phyloP scores from a whole-genome alignment of 2,113 vertebrate species.

The Phaetusa simplex region DNA sequence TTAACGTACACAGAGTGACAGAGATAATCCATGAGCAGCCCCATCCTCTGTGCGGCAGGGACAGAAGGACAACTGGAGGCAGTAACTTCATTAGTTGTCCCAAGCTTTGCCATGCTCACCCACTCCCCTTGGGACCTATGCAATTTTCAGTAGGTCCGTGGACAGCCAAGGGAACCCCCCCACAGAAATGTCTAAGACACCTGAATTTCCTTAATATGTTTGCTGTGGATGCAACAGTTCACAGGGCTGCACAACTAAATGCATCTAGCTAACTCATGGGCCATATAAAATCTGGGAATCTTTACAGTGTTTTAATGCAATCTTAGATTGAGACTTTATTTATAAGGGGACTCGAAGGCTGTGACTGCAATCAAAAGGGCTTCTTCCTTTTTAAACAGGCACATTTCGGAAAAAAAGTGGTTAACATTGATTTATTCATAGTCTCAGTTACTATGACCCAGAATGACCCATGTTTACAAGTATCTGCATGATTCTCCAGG shows the following conservation, averaged over 20 bases:
- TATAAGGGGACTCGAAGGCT: background rate
- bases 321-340: background rate
- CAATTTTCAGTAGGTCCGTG: background rate
- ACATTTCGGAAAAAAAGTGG: background rate
- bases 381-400: background rate
- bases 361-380: background rate
- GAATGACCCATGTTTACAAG: background rate
- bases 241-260: background rate
- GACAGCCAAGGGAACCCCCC: background rate
- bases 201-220: background rate
- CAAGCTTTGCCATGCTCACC: background rate
- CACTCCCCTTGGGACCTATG: background rate
- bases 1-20: background rate
- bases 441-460: background rate
- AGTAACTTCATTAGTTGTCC: background rate
- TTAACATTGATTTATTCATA: background rate
- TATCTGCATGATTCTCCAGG: background rate
- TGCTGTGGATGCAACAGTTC: background rate
- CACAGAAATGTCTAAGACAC: background rate
- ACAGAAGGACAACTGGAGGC: background rate
- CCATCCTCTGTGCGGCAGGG: background rate
- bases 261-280: background rate
- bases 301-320: background rate
- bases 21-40: background rate
- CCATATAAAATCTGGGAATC: background rate